A percentile compares a stretch with the other conserved stretches of the same genome.
These are phyloP conservation scores for Cyphomyrus plagiostoma DNA, from an alignment of 2,113 vertebrate genomes.

Conservation along the genomic window DNA sequence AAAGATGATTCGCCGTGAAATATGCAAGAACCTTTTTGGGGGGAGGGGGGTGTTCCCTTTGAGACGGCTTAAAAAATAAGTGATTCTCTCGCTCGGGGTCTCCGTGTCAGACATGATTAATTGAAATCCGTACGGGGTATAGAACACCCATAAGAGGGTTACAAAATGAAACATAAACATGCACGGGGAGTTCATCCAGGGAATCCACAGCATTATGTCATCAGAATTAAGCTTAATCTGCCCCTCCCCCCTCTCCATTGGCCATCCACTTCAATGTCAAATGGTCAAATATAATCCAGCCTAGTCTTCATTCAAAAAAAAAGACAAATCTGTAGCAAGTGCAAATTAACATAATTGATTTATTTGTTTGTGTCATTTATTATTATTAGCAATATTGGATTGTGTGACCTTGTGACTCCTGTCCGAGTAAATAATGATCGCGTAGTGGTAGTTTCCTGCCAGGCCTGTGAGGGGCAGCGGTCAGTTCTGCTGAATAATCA, in stretches of 20 bases:
- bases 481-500: neutral
- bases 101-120: neutral
- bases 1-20: conserved; percentile 16
- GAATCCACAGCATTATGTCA: conserved; percentile 6
- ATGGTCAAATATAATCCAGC: neutral
- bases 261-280: neutral
- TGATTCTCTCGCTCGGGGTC: neutral
- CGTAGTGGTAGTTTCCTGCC: conserved; percentile 13
- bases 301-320: neutral
- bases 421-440: conserved; percentile 26
- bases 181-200: neutral
- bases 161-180: conserved; percentile 18
- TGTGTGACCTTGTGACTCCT: conserved; percentile 17
- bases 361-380: neutral
- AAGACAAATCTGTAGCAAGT: neutral
- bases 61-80: neutral
- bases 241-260: too few relatives aligned
- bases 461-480: neutral
- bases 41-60: neutral
- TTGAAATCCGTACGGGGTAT: conserved; percentile 9
- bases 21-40: neutral
- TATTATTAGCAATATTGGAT: conserved; percentile 8
- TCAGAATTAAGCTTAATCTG: neutral
- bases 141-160: conserved; percentile 16
- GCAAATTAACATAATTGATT: neutral